Percentiles rank a stretch among this genome's conserved stretches.
Conservation (phyloP, 2,797 vertebrate species). For the Eptatretus atami region DNA sequence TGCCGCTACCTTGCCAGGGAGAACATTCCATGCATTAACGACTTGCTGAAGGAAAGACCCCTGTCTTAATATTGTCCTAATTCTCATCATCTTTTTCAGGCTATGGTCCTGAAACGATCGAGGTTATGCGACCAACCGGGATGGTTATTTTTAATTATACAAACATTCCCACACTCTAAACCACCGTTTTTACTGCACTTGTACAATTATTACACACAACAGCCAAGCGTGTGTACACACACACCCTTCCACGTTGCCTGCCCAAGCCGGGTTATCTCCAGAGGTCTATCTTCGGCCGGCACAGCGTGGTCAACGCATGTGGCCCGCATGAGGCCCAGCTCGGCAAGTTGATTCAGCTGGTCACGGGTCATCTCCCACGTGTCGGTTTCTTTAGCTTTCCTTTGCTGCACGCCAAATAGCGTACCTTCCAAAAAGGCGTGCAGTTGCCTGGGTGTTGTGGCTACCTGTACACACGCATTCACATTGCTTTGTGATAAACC, state of each 20-base stretch:
- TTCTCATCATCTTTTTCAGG: too few species aligned
- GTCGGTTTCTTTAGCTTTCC: constrained; percentile 17
- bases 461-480: constrained; percentile 21
- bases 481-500: not conserved
- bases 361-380: constrained; percentile 22
- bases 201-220: too few species aligned
- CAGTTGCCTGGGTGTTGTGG: constrained; percentile 21
- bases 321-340: constrained; percentile 27
- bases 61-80: too few species aligned
- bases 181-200: too few species aligned
- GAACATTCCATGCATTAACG: too few species aligned
- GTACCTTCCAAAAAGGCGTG: constrained; percentile 29
- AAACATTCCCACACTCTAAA: too few species aligned
- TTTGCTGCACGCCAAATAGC: constrained; percentile 35
- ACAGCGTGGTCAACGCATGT: constrained; percentile 9
- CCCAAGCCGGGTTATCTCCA: constrained; percentile 40
- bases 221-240: too few species aligned
- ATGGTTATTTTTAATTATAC: too few species aligned
- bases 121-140: too few species aligned
- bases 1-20: too few species aligned
- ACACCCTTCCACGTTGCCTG: constrained; percentile 54
- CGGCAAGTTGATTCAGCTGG: constrained; percentile 19
- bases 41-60: too few species aligned
- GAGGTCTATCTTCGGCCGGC: constrained; percentile 7
- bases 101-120: too few species aligned